These are phyloP conservation scores for Tamandua tetradactyla DNA, from an alignment of 2,797 vertebrate species.

Conservation along the genomic window DNA sequence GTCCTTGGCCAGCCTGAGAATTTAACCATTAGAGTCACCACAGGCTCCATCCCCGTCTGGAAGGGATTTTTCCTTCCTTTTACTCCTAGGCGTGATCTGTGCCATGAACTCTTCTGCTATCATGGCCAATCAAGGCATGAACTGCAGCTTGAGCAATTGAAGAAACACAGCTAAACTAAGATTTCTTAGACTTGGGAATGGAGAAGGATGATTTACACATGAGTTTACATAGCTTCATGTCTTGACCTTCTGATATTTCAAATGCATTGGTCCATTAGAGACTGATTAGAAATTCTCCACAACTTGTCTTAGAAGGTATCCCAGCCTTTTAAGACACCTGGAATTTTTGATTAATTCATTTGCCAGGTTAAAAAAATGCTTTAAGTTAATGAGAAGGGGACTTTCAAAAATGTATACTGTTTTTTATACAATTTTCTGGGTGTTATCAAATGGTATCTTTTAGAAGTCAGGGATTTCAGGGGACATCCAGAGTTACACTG, in stretches of 20 bases:
- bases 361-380: constrained; percentile 47
- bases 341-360: constrained; percentile 75
- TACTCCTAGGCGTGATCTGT: not conserved
- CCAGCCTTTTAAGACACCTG: constrained; percentile 50
- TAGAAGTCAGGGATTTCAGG: not conserved
- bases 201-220: not conserved
- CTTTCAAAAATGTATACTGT: not conserved
- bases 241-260: constrained; percentile 67
- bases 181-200: not conserved
- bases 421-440: not conserved
- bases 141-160: not conserved
- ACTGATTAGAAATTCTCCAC: constrained; percentile 62
- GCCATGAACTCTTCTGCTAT: not conserved
- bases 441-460: constrained; percentile 36
- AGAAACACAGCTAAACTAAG: not conserved
- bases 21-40: not conserved
- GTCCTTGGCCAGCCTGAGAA: not conserved
- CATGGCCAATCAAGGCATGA: not conserved
- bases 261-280: constrained; percentile 62
- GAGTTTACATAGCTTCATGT: constrained; percentile 66
- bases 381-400: not conserved
- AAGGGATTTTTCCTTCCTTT: not conserved
- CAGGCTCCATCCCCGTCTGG: not conserved
- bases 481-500: not conserved
- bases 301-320: constrained; percentile 53